Base-by-base conservation (phyloP, 2,797 vertebrate species). In the Parauchenoglanis punctatus region DNA sequence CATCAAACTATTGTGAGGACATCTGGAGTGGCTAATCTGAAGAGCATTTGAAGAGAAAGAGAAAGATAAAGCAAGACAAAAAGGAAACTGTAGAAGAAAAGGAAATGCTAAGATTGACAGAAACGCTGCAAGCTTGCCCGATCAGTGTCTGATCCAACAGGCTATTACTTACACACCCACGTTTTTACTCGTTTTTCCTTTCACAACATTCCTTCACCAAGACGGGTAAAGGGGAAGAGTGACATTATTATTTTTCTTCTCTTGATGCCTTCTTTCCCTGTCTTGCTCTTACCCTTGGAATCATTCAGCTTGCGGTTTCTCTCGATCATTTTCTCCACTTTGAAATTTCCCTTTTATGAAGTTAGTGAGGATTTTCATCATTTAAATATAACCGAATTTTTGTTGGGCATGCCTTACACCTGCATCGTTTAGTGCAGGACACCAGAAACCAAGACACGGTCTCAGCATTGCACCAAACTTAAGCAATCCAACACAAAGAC, bases 1-100 rank as follows among this genome's bases (percentile, higher is more conserved):
- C 59, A n/a, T 81, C 40, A 63, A 46, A 46, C 80, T 17, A 46
- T 63, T n/a, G 6, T n/a, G 59, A 81, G 59, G 59, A 83, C 17
- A 11, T 67, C 61, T 83, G 81, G 81, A 83, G 61, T 83, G 81
- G 61, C 46, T 83, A 83, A 83, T 31, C 63, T 68, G 81, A 54
- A 83, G 35, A 35, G 35, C 67, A 83, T 31, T 40, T 68, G 81
- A 54, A 83, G 35, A 35, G 35, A 35, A 35, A 2, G 46, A 31
- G n/a, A 54, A 59, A 40, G 4, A 59, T 20, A 59, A 59, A 59
- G 31, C 31, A 25, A 23, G 17, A 31, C 20, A 0, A 52, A 65
- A 25, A 65, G 59, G 40, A 65, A 63, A 49, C 80, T 6, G 61
- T 28, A 49, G 59, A 49, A 82, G 56, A 31, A 52, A 83, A 83